Evolutionary conservation across 2,797 vertebrate species (phyloP).

Genomic region (Gouania willdenowi): DNA sequence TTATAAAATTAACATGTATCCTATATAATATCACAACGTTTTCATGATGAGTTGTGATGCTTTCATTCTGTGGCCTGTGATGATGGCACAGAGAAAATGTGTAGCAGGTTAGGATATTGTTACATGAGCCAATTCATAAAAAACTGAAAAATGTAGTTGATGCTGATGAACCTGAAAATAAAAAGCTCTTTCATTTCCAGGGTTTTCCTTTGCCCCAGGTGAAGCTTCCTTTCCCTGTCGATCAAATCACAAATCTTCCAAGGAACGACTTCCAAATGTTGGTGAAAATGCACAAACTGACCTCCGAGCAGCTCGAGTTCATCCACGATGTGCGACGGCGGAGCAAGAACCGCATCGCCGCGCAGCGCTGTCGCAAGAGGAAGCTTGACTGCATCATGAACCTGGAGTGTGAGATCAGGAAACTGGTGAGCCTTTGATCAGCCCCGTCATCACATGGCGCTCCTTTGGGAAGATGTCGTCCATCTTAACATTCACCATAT

Average conservation of each 20-base stretch:
- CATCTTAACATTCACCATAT: no score
- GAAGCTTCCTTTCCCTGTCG: conserved; percentile 97
- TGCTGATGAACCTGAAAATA: no score
- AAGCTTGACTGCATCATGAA: conserved; percentile 99
- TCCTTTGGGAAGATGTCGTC: no score
- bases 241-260: conserved; percentile 99
- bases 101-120: no score
- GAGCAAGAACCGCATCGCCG: conserved; percentile 96
- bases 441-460: no score
- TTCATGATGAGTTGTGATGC: no score
- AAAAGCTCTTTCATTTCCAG: not conserved
- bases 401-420: conserved; percentile 97
- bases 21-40: no score
- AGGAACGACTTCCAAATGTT: conserved; percentile 99
- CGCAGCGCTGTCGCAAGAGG: conserved; percentile 96
- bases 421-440: conserved; percentile 94
- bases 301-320: conserved; percentile 97
- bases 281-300: conserved; percentile 99
- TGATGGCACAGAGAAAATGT: no score
- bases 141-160: no score
- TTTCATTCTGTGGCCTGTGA: no score
- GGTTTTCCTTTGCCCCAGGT: conserved; percentile 71
- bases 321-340: conserved; percentile 93
- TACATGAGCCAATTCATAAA: no score
- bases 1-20: no score